Evolutionary conservation across 2,113 vertebrate species (phyloP).

Genomic region (Struthidea cinerea): DNA sequence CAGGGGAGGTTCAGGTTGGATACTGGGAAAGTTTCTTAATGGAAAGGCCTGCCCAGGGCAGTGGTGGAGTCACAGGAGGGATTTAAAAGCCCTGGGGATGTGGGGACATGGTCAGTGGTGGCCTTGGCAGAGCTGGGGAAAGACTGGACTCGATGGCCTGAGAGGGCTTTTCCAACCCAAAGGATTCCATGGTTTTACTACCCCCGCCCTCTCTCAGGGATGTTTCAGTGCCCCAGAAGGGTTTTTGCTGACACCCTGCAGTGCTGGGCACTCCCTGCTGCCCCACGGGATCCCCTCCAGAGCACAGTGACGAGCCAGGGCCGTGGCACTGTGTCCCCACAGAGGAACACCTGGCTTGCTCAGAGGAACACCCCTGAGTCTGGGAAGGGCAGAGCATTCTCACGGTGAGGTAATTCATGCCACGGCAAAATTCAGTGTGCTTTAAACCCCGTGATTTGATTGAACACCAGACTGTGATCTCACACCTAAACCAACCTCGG

Average conservation of each 20-base stretch:
- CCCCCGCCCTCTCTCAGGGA: not conserved
- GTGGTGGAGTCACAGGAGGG: not conserved
- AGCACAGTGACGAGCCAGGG: not conserved
- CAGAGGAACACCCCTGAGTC: not conserved
- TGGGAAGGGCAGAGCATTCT: not conserved
- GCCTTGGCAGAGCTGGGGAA: not conserved
- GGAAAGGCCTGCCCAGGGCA: not conserved
- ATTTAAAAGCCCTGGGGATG: too few relatives aligned
- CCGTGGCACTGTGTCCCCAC: not conserved
- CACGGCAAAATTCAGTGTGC: not conserved
- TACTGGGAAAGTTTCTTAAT: too few relatives aligned
- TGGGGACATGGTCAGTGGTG: not conserved
- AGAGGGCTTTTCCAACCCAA: not conserved
- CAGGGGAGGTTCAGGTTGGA: not conserved
- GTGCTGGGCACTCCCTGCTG: not conserved
- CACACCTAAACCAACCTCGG: not conserved
- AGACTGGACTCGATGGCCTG: not conserved
- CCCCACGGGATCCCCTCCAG: not conserved
- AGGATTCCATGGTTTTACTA: not conserved
- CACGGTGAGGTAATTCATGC: not conserved
- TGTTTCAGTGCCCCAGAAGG: not conserved
- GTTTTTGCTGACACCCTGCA: not conserved
- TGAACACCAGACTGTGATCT: not conserved
- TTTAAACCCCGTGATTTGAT: not conserved
- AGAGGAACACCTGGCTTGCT: not conserved